Percentiles rank a stretch among this genome's conserved stretches.
Evolutionary conservation across 2,888 invertebrate genomes (phyloP).

Genomic region (Timema podura): DNA sequence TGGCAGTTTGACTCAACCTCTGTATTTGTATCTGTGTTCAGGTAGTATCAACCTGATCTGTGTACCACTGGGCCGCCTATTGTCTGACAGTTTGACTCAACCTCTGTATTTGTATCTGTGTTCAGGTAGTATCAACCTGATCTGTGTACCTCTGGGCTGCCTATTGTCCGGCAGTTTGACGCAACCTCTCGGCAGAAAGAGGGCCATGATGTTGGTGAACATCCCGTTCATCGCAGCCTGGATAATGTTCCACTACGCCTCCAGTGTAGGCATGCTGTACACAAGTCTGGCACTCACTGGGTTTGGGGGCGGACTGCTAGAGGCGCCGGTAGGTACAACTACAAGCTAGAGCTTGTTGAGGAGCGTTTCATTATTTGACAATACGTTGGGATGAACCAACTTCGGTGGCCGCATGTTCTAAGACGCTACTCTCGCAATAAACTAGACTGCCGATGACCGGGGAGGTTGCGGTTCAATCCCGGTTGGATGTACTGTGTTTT

Average conservation of each 20-base stretch:
- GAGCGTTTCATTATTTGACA: not conserved
- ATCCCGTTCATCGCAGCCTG: conserved; percentile 71
- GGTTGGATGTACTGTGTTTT: too few species aligned
- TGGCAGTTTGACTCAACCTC: conserved; percentile 63
- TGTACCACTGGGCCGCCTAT: conserved; percentile 74
- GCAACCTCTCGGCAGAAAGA: conserved; percentile 65
- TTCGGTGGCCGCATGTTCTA: too few species aligned
- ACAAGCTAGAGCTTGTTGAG: not conserved
- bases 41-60: conserved; percentile 66
- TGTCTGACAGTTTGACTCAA: conserved; percentile 68
- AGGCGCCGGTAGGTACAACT: conserved; percentile 66
- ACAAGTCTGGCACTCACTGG: conserved; percentile 68
- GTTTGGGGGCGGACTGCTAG: conserved; percentile 70
- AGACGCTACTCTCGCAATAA: too few species aligned
- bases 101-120: conserved; percentile 44
- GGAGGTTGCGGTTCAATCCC: too few species aligned
- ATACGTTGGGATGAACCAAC: not conserved
- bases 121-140: conserved; percentile 63
- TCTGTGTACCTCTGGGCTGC: conserved; percentile 76
- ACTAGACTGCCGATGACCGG: too few species aligned
- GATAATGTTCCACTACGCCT: conserved; percentile 67
- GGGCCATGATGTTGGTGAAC: conserved; percentile 72
- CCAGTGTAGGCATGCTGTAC: conserved; percentile 60
- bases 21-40: conserved; percentile 44
- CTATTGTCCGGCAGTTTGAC: conserved; percentile 68